phyloP scores from a whole-genome alignment of 2,113 vertebrate species.

The Zeus faber region DNA sequence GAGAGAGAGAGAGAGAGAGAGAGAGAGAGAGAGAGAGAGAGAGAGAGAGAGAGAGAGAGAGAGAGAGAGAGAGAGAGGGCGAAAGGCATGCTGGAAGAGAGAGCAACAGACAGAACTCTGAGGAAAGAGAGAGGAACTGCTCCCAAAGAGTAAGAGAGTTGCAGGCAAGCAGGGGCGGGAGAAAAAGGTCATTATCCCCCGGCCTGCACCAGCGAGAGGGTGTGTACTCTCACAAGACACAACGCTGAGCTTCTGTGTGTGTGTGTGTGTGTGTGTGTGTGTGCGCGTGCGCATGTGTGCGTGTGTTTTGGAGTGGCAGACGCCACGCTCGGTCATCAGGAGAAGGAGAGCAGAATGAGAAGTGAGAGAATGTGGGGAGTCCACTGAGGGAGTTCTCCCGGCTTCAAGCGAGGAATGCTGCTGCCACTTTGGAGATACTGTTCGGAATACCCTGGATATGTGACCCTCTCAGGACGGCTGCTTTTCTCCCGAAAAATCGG shows the following conservation, averaged over 20 bases:
- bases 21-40: constrained; percentile 28
- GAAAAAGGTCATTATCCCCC: constrained; percentile 15
- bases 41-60: constrained; percentile 28
- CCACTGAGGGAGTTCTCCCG: constrained; percentile 18
- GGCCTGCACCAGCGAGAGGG: neutral
- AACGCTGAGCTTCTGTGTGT: neutral
- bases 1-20: constrained; percentile 28
- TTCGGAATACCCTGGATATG: constrained; percentile 60
- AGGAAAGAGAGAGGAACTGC: constrained; percentile 3
- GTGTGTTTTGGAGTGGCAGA: constrained; percentile 31
- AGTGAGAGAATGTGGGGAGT: constrained; percentile 34
- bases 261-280: constrained; percentile 2
- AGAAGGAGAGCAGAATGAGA: constrained; percentile 27
- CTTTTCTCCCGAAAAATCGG: constrained; percentile 1
- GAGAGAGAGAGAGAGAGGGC: constrained; percentile 28
- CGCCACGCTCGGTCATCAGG: constrained; percentile 20
- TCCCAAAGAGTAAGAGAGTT: constrained; percentile 21
- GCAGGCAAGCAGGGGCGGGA: constrained; percentile 9
- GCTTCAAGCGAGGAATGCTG: constrained; percentile 25
- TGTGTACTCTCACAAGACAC: neutral
- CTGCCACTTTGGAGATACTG: constrained; percentile 2
- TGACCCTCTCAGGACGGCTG: constrained; percentile 29
- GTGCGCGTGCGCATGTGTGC: constrained; percentile 10
- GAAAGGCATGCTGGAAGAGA: constrained; percentile 8
- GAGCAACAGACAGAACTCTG: neutral